A percentile compares a stretch with the other conserved stretches of the same genome.
Conservation (phyloP, 2,888 invertebrate genomes). For the Blera fallax region DNA sequence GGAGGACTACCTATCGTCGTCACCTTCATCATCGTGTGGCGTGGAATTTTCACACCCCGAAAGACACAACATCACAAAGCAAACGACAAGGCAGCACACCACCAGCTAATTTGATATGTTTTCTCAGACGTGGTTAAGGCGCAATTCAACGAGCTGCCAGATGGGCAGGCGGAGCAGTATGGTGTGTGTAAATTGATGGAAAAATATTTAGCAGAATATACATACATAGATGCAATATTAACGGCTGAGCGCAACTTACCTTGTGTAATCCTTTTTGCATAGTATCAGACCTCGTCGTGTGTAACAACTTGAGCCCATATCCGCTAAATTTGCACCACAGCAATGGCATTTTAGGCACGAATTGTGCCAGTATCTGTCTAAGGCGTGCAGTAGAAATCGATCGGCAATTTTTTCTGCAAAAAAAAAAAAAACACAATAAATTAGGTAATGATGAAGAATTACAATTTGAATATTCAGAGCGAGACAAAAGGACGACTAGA, state of each 20-base stretch:
- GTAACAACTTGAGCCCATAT: conserved; percentile 95
- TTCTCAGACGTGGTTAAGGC: conserved; percentile 53
- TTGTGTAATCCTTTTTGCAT: conserved; percentile 97
- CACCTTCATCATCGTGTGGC: conserved; percentile 19
- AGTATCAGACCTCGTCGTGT: conserved; percentile 96
- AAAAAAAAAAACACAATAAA: neutral
- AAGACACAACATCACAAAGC: conserved; percentile 43
- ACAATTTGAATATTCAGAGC: too few species aligned
- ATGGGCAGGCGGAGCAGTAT: neutral
- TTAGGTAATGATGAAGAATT: too few species aligned
- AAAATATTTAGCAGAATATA: conserved; percentile 5
- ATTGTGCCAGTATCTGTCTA: conserved; percentile 98
- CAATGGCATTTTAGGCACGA: conserved; percentile 96
- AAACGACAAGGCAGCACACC: conserved; percentile 25
- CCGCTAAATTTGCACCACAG: conserved; percentile 94
- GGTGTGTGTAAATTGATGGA: conserved; percentile 35
- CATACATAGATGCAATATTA: neutral
- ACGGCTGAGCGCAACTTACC: conserved; percentile 84
- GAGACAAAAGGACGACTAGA: too few species aligned
- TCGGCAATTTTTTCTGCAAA: conserved; percentile 89
- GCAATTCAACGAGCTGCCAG: neutral
- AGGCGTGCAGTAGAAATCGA: conserved; percentile 94
- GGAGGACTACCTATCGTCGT: too few species aligned
- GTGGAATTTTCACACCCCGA: conserved; percentile 56
- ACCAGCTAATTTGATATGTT: conserved; percentile 58